Evolutionary conservation across 30 jellyfish, hydroid and myxozoan genomes (phyloP).

Genomic region (Pelagia noctiluca): DNA sequence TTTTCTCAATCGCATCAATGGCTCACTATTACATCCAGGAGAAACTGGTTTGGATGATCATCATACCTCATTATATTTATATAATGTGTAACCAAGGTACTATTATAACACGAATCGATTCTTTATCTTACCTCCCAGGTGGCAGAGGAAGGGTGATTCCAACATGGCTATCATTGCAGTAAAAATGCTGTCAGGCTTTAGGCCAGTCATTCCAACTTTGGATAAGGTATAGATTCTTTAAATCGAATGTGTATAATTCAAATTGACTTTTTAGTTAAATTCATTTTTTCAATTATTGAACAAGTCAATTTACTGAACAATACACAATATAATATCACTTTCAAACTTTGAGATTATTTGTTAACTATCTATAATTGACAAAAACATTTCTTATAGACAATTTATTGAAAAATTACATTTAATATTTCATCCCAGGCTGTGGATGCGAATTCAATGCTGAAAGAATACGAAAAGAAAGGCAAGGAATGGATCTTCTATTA

Average conservation of each 20-base stretch:
- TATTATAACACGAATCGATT: no score
- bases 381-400: no score
- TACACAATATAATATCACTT: not conserved
- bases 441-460: slow-evolving; percentile 37
- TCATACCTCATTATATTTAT: no score
- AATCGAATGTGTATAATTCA: no score
- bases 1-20: no score
- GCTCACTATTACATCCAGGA: no score
- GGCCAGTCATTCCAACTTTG: slow-evolving; percentile 61
- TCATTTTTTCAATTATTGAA: not conserved
- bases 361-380: no score
- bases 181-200: slow-evolving; percentile 91
- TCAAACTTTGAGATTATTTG: not conserved
- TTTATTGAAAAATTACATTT: no score
- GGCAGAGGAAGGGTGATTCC: slow-evolving; percentile 71
- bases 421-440: slow-evolving; percentile 37
- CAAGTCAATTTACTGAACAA: no score
- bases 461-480: slow-evolving; percentile 67
- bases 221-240: slow-evolving; percentile 63
- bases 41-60: no score
- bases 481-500: slow-evolving; percentile 56
- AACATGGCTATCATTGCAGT: slow-evolving; percentile 94
- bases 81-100: no score
- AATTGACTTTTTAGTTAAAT: not conserved
- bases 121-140: not conserved